Conservation (phyloP, 2,888 invertebrate species). For the Isotomurus palustris region DNA sequence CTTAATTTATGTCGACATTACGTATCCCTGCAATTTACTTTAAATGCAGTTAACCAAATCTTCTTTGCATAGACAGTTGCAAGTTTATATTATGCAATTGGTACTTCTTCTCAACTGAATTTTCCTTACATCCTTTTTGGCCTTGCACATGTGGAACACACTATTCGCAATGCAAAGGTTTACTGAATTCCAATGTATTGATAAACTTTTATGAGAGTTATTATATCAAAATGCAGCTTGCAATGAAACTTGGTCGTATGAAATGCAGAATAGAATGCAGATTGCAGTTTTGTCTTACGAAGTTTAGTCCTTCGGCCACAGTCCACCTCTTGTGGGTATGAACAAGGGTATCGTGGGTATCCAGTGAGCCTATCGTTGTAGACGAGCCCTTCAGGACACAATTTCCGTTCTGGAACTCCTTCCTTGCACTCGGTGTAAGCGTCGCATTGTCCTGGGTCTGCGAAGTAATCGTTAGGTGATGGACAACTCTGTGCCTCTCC, state of each 20-base stretch:
- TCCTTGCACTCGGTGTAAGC: conserved; percentile 69
- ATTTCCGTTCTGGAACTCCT: conserved; percentile 68
- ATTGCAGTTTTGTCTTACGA: conserved; percentile 56
- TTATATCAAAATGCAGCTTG: too few relatives aligned
- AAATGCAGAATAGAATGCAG: conserved; percentile 1
- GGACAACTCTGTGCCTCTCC: conserved; percentile 31
- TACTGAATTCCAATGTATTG: too few relatives aligned
- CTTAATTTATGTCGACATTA: too few relatives aligned
- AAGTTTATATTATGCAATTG: too few relatives aligned
- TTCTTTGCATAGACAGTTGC: too few relatives aligned
- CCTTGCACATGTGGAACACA: too few relatives aligned
- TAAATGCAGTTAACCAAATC: too few relatives aligned
- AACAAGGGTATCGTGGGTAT: conserved; percentile 59
- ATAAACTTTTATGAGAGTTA: too few relatives aligned
- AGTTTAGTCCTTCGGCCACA: conserved; percentile 66
- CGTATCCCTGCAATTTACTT: too few relatives aligned
- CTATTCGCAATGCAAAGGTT: too few relatives aligned
- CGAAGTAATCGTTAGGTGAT: conserved; percentile 46
- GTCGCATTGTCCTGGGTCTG: conserved; percentile 65
- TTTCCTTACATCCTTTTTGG: too few relatives aligned
- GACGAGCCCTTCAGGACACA: conserved; percentile 75
- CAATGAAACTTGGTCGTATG: not conserved
- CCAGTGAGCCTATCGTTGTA: conserved; percentile 66
- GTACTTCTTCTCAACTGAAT: too few relatives aligned
- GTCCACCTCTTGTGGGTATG: conserved; percentile 75